A percentile compares a stretch with the other conserved stretches of the same genome.
Evolutionary conservation across 37 sponge, comb jelly and placozoan genomes (phyloP).

Genomic region (Eunapius fragilis): DNA sequence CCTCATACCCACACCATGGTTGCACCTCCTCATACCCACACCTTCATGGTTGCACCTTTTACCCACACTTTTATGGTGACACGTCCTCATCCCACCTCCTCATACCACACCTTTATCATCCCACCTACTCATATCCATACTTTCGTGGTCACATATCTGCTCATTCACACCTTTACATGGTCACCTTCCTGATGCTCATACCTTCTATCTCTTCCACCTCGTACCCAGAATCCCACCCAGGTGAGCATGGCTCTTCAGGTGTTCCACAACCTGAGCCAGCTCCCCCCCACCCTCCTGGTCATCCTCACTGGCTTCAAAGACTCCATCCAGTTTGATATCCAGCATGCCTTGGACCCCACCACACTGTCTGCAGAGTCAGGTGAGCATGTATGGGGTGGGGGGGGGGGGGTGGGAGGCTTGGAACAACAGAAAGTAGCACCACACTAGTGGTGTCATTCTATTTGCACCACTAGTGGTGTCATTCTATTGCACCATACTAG

Average conservation of each 20-base stretch:
- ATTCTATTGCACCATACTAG: no score
- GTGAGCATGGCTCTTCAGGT: conserved; percentile 95
- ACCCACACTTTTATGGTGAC: no score
- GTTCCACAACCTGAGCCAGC: conserved; percentile 87
- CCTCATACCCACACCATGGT: no score
- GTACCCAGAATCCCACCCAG: conserved; percentile 77
- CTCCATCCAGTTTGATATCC: conserved; percentile 71
- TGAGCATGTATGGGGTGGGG: background rate
- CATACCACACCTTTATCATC: no score
- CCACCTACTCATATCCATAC: background rate
- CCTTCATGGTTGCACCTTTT: no score
- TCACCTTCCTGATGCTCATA: background rate
- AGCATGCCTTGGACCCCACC: conserved; percentile 81
- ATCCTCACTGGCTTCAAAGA: conserved; percentile 49
- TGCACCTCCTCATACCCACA: no score
- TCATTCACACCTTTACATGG: background rate
- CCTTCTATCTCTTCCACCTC: background rate
- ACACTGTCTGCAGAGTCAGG: conserved; percentile 32
- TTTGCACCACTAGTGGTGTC: no score
- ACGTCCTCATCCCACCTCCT: no score
- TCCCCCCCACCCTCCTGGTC: conserved; percentile 55
- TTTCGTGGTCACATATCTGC: background rate
- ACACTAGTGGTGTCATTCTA: no score
- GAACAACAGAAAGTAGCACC: no score
- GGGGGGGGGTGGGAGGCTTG: background rate